phyloP scores from a whole-genome alignment of 2,113 vertebrate genomes.

The Onychostruthus taczanowskii region DNA sequence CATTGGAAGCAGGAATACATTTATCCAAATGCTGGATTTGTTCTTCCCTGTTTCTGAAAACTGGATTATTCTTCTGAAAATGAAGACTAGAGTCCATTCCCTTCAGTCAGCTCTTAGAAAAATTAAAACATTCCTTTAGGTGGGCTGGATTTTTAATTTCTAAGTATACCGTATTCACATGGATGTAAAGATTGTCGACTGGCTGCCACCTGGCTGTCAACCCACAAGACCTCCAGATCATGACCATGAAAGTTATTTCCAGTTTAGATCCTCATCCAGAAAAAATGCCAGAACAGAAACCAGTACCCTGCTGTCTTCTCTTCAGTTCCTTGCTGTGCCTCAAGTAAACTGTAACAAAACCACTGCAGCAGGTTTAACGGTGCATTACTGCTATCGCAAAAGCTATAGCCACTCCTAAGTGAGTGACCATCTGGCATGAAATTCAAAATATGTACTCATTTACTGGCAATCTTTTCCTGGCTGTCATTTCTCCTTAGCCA shows the following conservation, averaged over 20 bases:
- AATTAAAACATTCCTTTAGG: background rate
- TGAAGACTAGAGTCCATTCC: background rate
- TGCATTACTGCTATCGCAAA: background rate
- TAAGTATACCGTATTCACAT: no score
- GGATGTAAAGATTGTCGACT: background rate
- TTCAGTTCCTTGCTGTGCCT: background rate
- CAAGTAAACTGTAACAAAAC: background rate
- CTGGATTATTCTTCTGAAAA: background rate
- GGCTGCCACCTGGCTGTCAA: background rate
- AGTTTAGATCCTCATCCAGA: background rate
- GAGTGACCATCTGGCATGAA: background rate
- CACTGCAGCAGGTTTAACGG: background rate
- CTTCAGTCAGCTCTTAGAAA: background rate
- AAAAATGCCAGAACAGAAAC: background rate
- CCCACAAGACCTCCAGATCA: background rate
- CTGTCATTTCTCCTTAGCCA: background rate
- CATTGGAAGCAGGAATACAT: background rate
- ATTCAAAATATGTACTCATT: background rate
- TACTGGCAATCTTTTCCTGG: background rate
- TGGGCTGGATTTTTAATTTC: background rate
- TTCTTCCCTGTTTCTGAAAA: background rate
- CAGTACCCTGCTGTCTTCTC: background rate
- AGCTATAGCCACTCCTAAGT: background rate
- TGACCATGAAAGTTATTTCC: background rate
- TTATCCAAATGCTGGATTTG: background rate